These are phyloP conservation scores for Henricia sp. DNA, from an alignment of 53 echinoderm and acorn worm species.

Conservation along the genomic window DNA sequence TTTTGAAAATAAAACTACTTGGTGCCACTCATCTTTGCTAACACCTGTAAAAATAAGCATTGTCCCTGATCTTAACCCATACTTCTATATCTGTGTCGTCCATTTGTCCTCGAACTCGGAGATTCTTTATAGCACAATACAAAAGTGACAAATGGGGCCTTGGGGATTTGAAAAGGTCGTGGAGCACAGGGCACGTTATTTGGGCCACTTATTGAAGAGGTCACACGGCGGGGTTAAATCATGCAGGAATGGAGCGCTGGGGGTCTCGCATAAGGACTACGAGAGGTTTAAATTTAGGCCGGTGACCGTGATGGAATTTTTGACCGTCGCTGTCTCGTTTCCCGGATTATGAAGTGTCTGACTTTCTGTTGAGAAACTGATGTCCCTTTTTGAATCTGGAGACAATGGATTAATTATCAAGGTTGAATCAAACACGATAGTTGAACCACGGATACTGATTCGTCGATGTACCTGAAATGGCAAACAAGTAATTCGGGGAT, in stretches of 20 bases:
- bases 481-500: no score
- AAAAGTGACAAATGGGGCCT: background rate
- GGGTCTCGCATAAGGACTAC: background rate
- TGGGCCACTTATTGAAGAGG: background rate
- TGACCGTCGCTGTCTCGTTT: background rate
- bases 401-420: no score
- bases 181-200: conserved; percentile 5
- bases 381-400: no score
- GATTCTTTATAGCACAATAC: conserved; percentile 5
- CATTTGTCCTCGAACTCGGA: background rate
- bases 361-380: no score
- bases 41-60: background rate
- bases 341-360: background rate
- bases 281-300: conserved; percentile 38
- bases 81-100: background rate
- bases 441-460: no score
- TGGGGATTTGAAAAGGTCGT: conserved; percentile 12
- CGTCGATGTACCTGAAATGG: no score
- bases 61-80: conserved; percentile 12
- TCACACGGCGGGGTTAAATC: background rate
- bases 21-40: no score
- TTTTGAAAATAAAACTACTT: no score
- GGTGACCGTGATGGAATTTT: conserved; percentile 49
- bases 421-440: no score
- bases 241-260: conserved; percentile 3